Evolutionary conservation across 2,888 invertebrate genomes (phyloP).

Genomic region (Pyrochroa serraticornis): DNA sequence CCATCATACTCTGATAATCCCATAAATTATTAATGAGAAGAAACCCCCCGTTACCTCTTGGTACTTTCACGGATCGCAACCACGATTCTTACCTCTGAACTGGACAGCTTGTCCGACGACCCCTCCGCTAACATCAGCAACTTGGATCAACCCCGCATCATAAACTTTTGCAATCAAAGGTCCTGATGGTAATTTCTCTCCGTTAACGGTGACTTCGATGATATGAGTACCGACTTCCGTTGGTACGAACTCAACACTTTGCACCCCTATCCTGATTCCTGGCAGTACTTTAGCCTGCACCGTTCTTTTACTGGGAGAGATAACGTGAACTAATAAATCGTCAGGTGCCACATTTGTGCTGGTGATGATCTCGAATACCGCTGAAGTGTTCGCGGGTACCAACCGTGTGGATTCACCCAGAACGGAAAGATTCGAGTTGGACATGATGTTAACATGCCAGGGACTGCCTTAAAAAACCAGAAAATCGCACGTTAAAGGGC

Average conservation of each 20-base stretch:
- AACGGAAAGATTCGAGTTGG: conserved; percentile 74
- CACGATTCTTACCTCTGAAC: conserved; percentile 79
- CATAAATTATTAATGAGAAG: not conserved
- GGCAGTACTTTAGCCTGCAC: conserved; percentile 83
- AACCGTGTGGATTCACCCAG: conserved; percentile 87
- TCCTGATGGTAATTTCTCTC: conserved; percentile 87
- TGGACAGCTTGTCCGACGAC: conserved; percentile 95
- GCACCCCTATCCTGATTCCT: conserved; percentile 75
- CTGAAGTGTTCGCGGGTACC: conserved; percentile 87
- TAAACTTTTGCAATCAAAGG: conserved; percentile 94
- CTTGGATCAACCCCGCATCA: conserved; percentile 90
- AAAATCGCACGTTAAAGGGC: conserved; percentile 28
- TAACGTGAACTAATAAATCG: conserved; percentile 69
- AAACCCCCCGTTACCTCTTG: not conserved
- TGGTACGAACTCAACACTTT: conserved; percentile 90
- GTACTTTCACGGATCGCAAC: conserved; percentile 18
- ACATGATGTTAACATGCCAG: conserved; percentile 92
- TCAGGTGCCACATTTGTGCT: conserved; percentile 63
- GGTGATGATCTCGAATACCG: conserved; percentile 87
- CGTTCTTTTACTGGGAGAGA: conserved; percentile 84
- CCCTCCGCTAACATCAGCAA: conserved; percentile 92
- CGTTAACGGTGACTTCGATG: conserved; percentile 86
- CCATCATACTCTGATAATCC: not conserved
- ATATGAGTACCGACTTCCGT: conserved; percentile 94
- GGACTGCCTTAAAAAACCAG: conserved; percentile 77